These are phyloP conservation scores for Chaetogeoica ovagalla DNA, from an alignment of 2,888 invertebrate genomes.

Conservation along the genomic window DNA sequence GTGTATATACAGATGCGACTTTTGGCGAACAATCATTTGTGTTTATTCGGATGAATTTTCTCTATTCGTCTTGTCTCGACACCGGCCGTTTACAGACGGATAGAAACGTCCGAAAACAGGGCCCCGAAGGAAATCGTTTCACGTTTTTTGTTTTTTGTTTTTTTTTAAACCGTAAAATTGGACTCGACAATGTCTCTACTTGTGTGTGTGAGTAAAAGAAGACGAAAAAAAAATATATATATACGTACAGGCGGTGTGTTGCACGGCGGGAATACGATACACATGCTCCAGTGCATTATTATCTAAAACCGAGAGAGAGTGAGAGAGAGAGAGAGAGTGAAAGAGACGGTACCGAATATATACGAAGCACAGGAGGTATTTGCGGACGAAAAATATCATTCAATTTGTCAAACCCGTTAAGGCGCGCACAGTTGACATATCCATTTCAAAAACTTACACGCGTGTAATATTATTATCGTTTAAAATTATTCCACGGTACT, in stretches of 20 bases:
- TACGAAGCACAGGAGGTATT: neutral
- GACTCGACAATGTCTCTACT: too few species aligned
- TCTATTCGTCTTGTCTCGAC: too few species aligned
- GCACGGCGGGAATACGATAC: constrained; percentile 25
- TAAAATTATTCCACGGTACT: constrained; percentile 45
- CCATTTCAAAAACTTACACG: constrained; percentile 43
- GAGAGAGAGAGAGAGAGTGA: too few species aligned
- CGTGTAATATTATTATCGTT: constrained; percentile 42
- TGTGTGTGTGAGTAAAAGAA: neutral
- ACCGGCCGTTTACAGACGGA: too few species aligned
- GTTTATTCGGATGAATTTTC: too few species aligned
- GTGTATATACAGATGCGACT: too few species aligned
- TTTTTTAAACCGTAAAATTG: too few species aligned
- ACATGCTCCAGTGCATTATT: constrained; percentile 44
- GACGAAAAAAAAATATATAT: constrained; percentile 27
- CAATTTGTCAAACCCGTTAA: constrained; percentile 48
- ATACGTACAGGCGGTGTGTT: neutral
- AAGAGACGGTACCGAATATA: neutral
- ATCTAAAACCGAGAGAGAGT: constrained; percentile 30
- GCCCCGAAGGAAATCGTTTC: too few species aligned
- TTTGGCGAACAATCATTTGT: too few species aligned
- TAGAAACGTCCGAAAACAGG: too few species aligned
- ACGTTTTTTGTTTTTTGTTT: too few species aligned
- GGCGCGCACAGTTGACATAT: constrained; percentile 45
- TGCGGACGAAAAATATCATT: constrained; percentile 39